Percentiles rank a stretch among this genome's conserved stretches.
Conservation (phyloP, 2,113 vertebrate species). For the Lagenorhynchus albirostris region DNA sequence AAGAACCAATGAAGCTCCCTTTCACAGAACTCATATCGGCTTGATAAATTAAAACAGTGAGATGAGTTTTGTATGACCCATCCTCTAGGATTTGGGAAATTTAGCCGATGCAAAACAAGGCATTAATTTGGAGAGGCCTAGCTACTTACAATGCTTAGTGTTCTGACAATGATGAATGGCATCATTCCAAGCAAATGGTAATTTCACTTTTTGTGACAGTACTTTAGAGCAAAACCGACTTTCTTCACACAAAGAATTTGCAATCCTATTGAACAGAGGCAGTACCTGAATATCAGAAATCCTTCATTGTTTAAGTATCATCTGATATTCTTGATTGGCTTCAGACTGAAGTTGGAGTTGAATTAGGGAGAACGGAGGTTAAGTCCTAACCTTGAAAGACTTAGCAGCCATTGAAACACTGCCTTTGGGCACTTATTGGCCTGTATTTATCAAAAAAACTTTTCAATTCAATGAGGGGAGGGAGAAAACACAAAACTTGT, state of each 20-base stretch:
- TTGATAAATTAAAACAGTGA: conserved; percentile 96
- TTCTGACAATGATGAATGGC: conserved; percentile 99
- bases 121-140: conserved; percentile 99
- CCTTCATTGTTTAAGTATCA: conserved; percentile 99
- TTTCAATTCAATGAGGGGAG: conserved; percentile 97
- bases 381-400: conserved; percentile 99
- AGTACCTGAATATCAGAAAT: conserved; percentile 99
- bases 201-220: conserved; percentile 99
- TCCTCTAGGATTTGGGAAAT: conserved; percentile 99
- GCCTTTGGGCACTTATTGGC: conserved; percentile 96
- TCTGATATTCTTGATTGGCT: conserved; percentile 99
- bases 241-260: conserved; percentile 96
- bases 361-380: conserved; percentile 98
- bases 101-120: conserved; percentile 99
- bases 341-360: conserved; percentile 97
- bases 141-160: conserved; percentile 95
- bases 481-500: conserved; percentile 99
- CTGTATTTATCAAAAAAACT: conserved; percentile 92
- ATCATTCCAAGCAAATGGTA: conserved; percentile 99
- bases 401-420: conserved; percentile 98
- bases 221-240: conserved; percentile 98
- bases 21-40: conserved; percentile 89
- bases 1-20: conserved; percentile 84
- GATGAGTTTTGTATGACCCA: conserved; percentile 94
- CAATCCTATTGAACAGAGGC: conserved; percentile 97